Base-by-base conservation (phyloP, 2,888 invertebrate genomes). In the Diarsia mendica region DNA sequence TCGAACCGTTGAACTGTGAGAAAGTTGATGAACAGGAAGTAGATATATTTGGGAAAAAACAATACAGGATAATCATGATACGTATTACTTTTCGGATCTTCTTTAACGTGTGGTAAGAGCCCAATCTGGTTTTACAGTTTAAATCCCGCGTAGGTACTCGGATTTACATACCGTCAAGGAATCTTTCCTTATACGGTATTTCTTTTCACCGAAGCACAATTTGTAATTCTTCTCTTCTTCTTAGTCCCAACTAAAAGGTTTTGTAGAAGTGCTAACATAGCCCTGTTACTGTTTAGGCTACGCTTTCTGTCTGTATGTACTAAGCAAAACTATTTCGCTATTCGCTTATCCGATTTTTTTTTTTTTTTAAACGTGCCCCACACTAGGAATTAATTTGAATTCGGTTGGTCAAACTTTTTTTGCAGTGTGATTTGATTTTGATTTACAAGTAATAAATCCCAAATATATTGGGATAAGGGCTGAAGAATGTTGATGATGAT, bases 11-110 rank as follows among this genome's bases (percentile, higher is more conserved):
- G 28, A 65, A 55, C 66, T 67, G 11, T 53, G 18, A 10, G 23
- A 28, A 66, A 23, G 60, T 48, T 79, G 33, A 55, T 15, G 68
- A 66, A 18, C 20, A 49, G 5, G 23, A 33, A 66, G 18, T 55
- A 33, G 6, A 55, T 55, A 11, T 23, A 4, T 10, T 69, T 6
- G 23, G 15, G 15, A 13, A 1, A 28, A 33, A 48, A 1, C 10
- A 46, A 46, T 15, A 61, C 13, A 44, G 20, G 44, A 5, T 63
- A 5, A 20, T 2, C 5, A 15, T 5, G 11, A 9, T 13, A 23
- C 39, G 13, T 18, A 39, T 23, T 63, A 9, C 9, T 15, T 20
- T 3, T 28, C 10, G 65, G 20, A 2, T 46, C 39, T 39, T 39
- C 39, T 39, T 39, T 39, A 39, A 0, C 39, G 8, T 39, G 8